These are phyloP conservation scores for Orthosia gothica DNA, from an alignment of 2,888 invertebrate species.

Conservation along the genomic window DNA sequence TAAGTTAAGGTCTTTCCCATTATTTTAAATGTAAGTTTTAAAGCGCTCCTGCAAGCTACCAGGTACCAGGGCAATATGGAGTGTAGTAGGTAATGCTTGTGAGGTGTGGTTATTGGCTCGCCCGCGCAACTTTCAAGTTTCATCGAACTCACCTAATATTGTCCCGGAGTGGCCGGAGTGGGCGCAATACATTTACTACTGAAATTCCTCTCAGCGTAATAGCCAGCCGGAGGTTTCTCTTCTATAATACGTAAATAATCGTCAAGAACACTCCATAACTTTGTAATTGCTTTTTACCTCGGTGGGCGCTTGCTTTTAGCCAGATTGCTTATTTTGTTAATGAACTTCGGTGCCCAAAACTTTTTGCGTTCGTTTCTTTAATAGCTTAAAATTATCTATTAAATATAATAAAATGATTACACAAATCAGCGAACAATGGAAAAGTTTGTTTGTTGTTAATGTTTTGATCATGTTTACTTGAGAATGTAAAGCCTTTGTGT, in stretches of 20 bases:
- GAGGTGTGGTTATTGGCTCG: constrained; percentile 64
- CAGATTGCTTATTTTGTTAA: constrained; percentile 89
- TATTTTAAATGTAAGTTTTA: constrained; percentile 53
- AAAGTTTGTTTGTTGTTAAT: constrained; percentile 65
- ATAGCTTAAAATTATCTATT: constrained; percentile 78
- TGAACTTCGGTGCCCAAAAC: constrained; percentile 82
- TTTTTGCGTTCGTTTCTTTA: constrained; percentile 81
- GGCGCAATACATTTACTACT: constrained; percentile 58
- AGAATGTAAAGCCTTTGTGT: constrained; percentile 40
- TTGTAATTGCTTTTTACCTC: constrained; percentile 88
- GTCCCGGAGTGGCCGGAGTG: constrained; percentile 53
- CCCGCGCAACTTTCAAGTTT: constrained; percentile 53
- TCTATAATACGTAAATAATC: constrained; percentile 83
- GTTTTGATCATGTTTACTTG: constrained; percentile 56
- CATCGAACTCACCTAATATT: constrained; percentile 63
- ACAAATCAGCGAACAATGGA: constrained; percentile 60
- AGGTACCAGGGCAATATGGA: constrained; percentile 52
- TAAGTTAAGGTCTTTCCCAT: constrained; percentile 25
- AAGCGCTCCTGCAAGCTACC: constrained; percentile 29
- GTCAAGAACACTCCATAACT: constrained; percentile 85
- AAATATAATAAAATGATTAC: constrained; percentile 75
- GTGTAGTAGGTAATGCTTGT: constrained; percentile 51
- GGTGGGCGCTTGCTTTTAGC: constrained; percentile 86
- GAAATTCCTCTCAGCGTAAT: constrained; percentile 62
- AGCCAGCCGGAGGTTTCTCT: constrained; percentile 66